A percentile compares a stretch with the other conserved stretches of the same genome.
These are phyloP conservation scores for Cotesia glomerata DNA, from an alignment of 1,140 invertebrate genomes.

Conservation along the genomic window DNA sequence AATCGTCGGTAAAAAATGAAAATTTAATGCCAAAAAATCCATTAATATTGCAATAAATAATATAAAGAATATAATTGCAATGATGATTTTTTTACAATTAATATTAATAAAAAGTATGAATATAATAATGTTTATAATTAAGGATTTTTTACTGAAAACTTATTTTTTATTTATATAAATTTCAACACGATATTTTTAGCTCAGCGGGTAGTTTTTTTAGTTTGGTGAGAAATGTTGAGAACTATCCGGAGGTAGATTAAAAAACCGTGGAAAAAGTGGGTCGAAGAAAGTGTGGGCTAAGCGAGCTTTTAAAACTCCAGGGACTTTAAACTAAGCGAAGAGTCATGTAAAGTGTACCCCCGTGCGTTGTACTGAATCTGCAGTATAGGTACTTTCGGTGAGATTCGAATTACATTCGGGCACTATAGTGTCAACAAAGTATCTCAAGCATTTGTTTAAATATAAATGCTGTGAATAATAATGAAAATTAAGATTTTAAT, in stretches of 20 bases:
- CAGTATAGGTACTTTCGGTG: neutral
- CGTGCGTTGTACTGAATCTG: neutral
- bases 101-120: too few species aligned
- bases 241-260: neutral
- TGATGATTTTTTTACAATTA: too few species aligned
- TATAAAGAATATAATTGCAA: too few species aligned
- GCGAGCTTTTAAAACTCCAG: constrained; percentile 21
- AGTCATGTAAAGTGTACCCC: constrained; percentile 43
- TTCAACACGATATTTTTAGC: neutral
- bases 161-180: too few species aligned
- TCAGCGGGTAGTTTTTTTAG: neutral
- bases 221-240: neutral
- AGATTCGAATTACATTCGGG: neutral
- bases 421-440: neutral
- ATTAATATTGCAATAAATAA: too few species aligned
- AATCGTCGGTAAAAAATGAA: neutral
- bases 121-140: too few species aligned
- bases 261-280: constrained; percentile 1
- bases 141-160: too few species aligned
- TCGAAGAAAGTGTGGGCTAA: constrained; percentile 18
- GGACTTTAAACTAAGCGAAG: constrained; percentile 43
- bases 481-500: too few species aligned
- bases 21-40: too few species aligned
- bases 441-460: neutral
- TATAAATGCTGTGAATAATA: too few species aligned